A percentile compares a stretch with the other conserved stretches of the same genome.
phyloP scores from a whole-genome alignment of 2,888 invertebrate genomes.

The Synergus japonicus region DNA sequence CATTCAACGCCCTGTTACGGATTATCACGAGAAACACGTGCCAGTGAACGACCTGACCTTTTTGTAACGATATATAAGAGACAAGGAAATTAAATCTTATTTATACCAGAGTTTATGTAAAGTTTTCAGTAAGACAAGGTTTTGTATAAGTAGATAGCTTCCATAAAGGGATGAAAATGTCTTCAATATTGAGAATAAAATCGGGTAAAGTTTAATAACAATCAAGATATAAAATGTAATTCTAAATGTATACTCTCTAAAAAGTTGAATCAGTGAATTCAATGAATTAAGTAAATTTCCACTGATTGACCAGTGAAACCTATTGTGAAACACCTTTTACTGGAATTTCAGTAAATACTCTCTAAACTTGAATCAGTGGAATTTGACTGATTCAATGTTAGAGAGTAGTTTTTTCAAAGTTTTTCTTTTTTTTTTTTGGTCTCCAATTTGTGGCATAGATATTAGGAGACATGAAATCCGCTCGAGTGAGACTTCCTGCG shows the following conservation, averaged over 20 bases:
- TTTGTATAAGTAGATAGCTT: background rate
- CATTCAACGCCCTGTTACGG: conserved; percentile 59
- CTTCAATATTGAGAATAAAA: background rate
- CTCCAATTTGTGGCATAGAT: background rate
- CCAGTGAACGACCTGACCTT: conserved; percentile 20
- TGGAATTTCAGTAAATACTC: too few relatives aligned
- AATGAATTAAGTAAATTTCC: too few relatives aligned
- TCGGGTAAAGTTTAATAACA: background rate
- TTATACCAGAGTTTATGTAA: background rate
- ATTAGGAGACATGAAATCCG: conserved; percentile 15
- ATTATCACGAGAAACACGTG: conserved; percentile 55
- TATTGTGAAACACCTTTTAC: too few relatives aligned
- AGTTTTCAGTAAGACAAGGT: background rate
- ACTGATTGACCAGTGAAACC: too few relatives aligned
- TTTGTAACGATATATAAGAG: background rate
- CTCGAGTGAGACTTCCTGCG: conserved; percentile 29
- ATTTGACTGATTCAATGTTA: too few relatives aligned
- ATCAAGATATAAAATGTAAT: background rate
- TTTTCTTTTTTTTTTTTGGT: too few relatives aligned
- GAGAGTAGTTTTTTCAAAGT: too few relatives aligned
- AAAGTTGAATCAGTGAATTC: too few relatives aligned
- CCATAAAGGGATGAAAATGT: background rate
- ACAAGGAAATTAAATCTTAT: background rate
- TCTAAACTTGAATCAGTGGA: too few relatives aligned
- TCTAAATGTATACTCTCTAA: too few relatives aligned